Evolutionary conservation across 2,113 vertebrate species (phyloP), one percentile per base, ranked within the genome.

Genomic region (Rhinolophus ferrumequinum): DNA sequence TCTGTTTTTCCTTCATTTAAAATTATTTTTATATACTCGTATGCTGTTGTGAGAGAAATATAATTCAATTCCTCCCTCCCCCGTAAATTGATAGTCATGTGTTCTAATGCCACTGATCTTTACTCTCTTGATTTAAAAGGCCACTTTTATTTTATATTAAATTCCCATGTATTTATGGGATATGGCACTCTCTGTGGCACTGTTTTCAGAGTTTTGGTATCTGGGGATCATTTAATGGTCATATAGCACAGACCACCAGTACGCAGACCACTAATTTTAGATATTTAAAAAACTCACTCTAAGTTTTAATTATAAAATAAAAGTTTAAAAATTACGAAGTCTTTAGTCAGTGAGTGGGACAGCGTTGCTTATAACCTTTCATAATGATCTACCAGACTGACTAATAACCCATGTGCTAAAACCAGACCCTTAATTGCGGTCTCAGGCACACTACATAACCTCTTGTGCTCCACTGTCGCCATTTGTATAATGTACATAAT

Each of bases 121-220:
- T 24, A 30, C 9, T 73, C 28, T 83, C 35, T 52, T 28, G 56
- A 19, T 35, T 44, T 60, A n/a, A 66, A 60, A 2, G 10, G 47
- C 52, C 14, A 47, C 14, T 58, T 75, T 90, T 66, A 28, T 26
- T 70, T 0, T 15, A 12, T 72, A 54, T 35, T 26, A 58, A 64
- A 4, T 79, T 19, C 21, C 16, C 30, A 24, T 21, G 9, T 0
- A n/a, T n/a, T n/a, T n/a, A 1, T 21, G 5, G 8, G 5, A 1
- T 18, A 58, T 70, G 16, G 41, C 28, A 24, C 5, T 44, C 58
- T 76, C 22, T 35, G 1, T 28, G 19, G 2, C 19, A 35, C 58
- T 62, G 14, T 58, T 77, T 58, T 69, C 33, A 90, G 38, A 62
- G 30, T 70, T 52, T 38, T 15, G 33, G 38, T 16, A 35, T 33